Base-by-base conservation (phyloP, 1,140 invertebrate species). In the Papilio machaon region DNA sequence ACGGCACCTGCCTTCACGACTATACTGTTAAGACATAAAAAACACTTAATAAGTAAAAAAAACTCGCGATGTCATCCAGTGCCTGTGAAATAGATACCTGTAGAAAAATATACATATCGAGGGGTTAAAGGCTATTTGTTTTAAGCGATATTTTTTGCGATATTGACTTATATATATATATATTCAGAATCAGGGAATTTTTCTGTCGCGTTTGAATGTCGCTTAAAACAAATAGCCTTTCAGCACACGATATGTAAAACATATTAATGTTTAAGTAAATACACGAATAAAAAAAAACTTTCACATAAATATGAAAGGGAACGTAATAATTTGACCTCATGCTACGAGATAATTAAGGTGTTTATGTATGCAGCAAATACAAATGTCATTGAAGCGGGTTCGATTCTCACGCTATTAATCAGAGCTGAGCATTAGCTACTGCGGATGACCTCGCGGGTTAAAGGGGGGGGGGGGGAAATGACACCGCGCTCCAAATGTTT, bases 351-450 rank as follows among this genome's bases (percentile, higher is more conserved):
- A 70, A 70, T 70, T 70, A 35, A 35, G 30, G 4, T 70, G 30
- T 70, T 64, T 64, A 70, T 9, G 23, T 38, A 38, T 70, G 64
- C 64, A 70, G 35, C 64, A 70, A 3, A 70, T 70, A 70, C 64
- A 38, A 67, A 67, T 70, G 30, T 70, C 13, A 35, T 35, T 70
- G 64, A 70, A 38, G 30, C 30, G 35, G 64, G 30, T 70, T 23
- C 9, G 10, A 23, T 64, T 70, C 64, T 13, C 64, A 67, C 30
- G 64, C 11, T 2, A 67, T 30, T 67, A 15, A 67, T 67, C 7
- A 35, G 9, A 10, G 30, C 30, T 2, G 60, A 10, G 10, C 23
- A 67, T 67, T 67, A 67, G 64, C 64, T 67, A 67, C 64, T 67
- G 30, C 64, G 23, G 10, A 52, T 58, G 54, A 58, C 54, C 54